phyloP scores from a whole-genome alignment of 1,140 invertebrate genomes.

The Myzus persicae region DNA sequence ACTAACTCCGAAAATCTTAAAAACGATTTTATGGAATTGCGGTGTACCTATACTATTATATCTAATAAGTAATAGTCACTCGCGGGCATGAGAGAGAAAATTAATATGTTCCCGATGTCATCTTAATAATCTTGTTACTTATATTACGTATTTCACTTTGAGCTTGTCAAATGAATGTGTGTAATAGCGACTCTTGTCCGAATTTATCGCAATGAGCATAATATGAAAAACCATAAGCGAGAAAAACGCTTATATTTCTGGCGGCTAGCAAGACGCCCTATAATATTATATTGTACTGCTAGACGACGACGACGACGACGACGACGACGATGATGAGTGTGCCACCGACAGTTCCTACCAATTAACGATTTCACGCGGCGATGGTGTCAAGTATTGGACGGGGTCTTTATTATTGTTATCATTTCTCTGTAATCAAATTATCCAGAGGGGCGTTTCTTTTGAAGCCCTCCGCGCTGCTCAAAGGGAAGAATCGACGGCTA shows the following conservation, averaged over 20 bases:
- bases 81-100: not conserved
- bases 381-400: constrained; percentile 54
- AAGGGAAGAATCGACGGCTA: constrained; percentile 56
- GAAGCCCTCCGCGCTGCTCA: constrained; percentile 30
- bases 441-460: constrained; percentile 55
- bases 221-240: not conserved
- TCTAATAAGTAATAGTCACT: too few relatives aligned
- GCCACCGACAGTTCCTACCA: constrained; percentile 47
- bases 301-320: not conserved
- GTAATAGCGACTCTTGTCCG: not conserved
- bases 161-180: not conserved
- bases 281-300: not conserved
- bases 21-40: too few relatives aligned
- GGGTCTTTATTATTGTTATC: constrained; percentile 58
- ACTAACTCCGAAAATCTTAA: too few relatives aligned
- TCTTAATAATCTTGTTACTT: not conserved
- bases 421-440: constrained; percentile 59
- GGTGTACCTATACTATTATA: too few relatives aligned
- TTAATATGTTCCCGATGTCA: not conserved
- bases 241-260: not conserved
- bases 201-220: not conserved
- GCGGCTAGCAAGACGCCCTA: not conserved
- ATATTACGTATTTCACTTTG: too few relatives aligned
- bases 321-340: not conserved
- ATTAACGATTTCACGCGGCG: constrained; percentile 55